Evolutionary conservation across 2,888 invertebrate species (phyloP), one percentile per base, ranked within the genome.

Genomic region (Ceraclea dissimilis): DNA sequence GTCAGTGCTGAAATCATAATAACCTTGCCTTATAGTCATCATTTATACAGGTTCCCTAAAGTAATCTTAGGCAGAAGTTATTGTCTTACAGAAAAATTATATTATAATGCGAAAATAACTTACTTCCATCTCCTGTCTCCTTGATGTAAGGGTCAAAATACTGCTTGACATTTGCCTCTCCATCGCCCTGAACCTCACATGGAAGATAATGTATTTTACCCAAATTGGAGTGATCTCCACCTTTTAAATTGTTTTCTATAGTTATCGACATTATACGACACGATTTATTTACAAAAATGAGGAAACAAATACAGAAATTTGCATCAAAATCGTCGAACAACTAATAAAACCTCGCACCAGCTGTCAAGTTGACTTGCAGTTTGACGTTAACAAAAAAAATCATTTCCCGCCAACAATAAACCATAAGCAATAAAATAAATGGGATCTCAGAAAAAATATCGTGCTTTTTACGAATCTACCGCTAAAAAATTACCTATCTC

Each of bases 181-280:
- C 85, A 63, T 90, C 82, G 0, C 80, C 81, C 56, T 84, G 76
- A 20, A 90, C 82, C 71, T 81, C 83, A 60, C 86, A 88, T 0
- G 90, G 90, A 59, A 90, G 71, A 59, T 80, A 86, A 69, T 90
- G 89, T 1, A 86, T 66, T 52, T 74, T 6, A 21, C 49, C 54
- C 10, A 16, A 8, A 21, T 8, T 13, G 13, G 13, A 10, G 4
- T 1, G 70, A 47, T 75, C 69, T 8, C 73, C 68, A 59, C 77
- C 75, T 65, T 80, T 82, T 44, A 78, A 67, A 64, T 79, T 80
- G 60, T 84, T 78, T 71, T 80, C 81, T n/a, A 83, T 71, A 58
- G 73, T 73, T 63, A 83, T 79, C 0, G 80, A 76, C 82, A 81
- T 81, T 65, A 62, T 69, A n/a, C n/a, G n/a, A 1, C 18, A 44